Evolutionary conservation across 92 coral and sea anemone genomes (phyloP).

Genomic region (Phymanthus crucifer): DNA sequence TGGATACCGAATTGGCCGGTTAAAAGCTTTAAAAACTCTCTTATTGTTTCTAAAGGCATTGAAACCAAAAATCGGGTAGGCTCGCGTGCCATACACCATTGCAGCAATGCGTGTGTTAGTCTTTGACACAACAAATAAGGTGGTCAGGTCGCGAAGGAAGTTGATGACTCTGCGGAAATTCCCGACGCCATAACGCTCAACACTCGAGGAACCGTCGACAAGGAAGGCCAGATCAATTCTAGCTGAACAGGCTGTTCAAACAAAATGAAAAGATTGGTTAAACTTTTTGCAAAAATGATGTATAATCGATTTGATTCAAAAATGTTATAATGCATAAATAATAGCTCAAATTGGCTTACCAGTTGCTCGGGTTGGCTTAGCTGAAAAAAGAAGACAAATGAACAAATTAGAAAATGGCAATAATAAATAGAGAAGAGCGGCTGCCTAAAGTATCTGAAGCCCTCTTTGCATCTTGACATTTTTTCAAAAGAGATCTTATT

Average conservation of each 20-base stretch:
- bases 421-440: neutral
- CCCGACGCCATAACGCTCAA: constrained; percentile 81
- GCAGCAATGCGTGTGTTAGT: constrained; percentile 58
- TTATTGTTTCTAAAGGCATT: constrained; percentile 56
- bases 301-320: too few species aligned
- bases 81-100: constrained; percentile 64
- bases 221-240: constrained; percentile 77
- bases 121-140: constrained; percentile 73
- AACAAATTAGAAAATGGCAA: neutral
- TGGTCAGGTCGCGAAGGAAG: constrained; percentile 69
- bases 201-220: constrained; percentile 84
- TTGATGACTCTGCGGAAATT: constrained; percentile 74
- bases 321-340: neutral
- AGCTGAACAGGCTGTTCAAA: constrained; percentile 64
- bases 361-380: constrained; percentile 59
- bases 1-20: constrained; percentile 54
- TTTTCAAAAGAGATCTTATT: neutral
- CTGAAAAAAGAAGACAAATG: constrained; percentile 27
- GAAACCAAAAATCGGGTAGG: constrained; percentile 54
- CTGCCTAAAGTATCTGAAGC: neutral
- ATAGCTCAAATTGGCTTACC: constrained; percentile 30
- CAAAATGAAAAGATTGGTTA: neutral
- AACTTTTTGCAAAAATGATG: neutral
- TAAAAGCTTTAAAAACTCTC: constrained; percentile 46
- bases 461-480: too few species aligned